Base-by-base conservation (phyloP, 53 echinoderm and acorn worm species). In the Paracentrotus lividus region DNA sequence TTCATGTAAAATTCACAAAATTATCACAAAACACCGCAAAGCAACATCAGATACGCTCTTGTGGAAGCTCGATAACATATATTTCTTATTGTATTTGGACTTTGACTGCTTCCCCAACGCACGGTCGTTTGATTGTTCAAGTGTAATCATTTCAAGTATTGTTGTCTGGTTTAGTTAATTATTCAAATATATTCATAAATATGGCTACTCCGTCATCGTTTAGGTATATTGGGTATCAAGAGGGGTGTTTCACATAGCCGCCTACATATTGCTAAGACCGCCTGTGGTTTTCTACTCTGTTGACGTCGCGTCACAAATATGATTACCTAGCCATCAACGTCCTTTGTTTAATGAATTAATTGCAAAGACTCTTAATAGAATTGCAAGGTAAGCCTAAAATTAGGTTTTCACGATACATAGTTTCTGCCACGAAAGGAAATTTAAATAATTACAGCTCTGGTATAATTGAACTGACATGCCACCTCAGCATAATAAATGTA, bases 1-100 rank as follows among this genome's bases (percentile, higher is more conserved):
- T 2, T 20, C 72, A 72, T 72, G 72, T 36, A 38, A 72, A 72
- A 72, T 72, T 72, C 72, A 72, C 40, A 72, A 36, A 38, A 72
- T 72, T 18, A 72, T 38, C 38, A 72, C 13, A 2, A 5, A 38
- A 38, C 40, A 72, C 20, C 72, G 6, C 16, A 36, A 72, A 5
- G 15, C 6, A 31, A 64, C 31, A 64, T 64, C 64, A 29, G 64
- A 64, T 64, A 40, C 40, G 72, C 72, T 40, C 40, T 72, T 38
- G 40, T 16, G 40, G 40, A 18, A 40, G 36, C 16, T 69, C 34
- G 1, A 18, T 1, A 18, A 38, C 13, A 36, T 72, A 40, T 4
- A 72, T 72, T 72, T 72, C 72, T 72, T 72, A 60, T 38, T 36
- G 32, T 72, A 72, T 72, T 72, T 40, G 5, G 36, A 72, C 15